A percentile compares a stretch with the other conserved stretches of the same genome.
Evolutionary conservation across 2,888 invertebrate genomes (phyloP).

Genomic region (Volucella inanis): DNA sequence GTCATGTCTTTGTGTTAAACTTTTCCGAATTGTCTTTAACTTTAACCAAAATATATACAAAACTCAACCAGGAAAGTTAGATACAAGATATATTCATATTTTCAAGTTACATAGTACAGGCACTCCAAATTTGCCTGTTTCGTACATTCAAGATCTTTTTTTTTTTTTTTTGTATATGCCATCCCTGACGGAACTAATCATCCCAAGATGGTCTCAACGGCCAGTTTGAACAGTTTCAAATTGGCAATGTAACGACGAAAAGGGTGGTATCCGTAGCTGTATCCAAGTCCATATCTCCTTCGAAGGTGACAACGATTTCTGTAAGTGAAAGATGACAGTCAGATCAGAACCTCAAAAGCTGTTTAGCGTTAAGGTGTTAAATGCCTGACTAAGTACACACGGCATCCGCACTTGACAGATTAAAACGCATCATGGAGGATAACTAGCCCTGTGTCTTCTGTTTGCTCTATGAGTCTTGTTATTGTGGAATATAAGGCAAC

Average conservation of each 20-base stretch:
- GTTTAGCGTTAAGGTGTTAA: conserved; percentile 76
- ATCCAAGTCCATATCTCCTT: conserved; percentile 13
- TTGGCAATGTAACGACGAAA: too few relatives aligned
- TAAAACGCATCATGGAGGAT: conserved; percentile 64
- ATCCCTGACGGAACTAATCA: background rate
- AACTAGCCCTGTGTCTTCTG: conserved; percentile 55
- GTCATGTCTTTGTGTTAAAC: background rate
- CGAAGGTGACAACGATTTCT: conserved; percentile 28
- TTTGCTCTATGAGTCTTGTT: conserved; percentile 63
- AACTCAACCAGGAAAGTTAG: conserved; percentile 42
- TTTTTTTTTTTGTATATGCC: background rate
- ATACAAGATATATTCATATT: too few relatives aligned
- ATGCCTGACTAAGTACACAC: conserved; percentile 75
- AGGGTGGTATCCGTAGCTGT: too few relatives aligned
- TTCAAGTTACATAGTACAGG: conserved; percentile 11
- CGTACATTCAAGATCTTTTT: conserved; percentile 21
- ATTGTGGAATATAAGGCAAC: conserved; percentile 38
- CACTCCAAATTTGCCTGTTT: conserved; percentile 2
- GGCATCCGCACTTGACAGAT: conserved; percentile 72
- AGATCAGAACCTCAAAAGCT: conserved; percentile 19
- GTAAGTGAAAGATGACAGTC: background rate
- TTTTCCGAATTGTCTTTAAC: background rate
- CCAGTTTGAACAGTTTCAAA: too few relatives aligned
- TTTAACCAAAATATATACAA: background rate
- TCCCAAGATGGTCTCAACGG: too few relatives aligned